Base-by-base conservation (phyloP, 2,113 vertebrate genomes). In the Turnix velox region DNA sequence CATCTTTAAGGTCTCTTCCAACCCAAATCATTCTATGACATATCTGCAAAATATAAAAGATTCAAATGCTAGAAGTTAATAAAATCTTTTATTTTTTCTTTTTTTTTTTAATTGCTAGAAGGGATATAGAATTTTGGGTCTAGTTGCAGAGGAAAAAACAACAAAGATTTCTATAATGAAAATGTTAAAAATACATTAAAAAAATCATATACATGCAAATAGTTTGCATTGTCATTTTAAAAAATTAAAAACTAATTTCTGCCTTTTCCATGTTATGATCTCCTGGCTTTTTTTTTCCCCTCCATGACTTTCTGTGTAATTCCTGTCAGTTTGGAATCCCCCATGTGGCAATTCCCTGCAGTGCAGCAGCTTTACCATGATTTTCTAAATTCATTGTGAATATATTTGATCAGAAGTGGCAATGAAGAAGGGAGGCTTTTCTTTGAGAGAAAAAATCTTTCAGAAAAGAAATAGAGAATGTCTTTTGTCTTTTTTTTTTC, bases 341-440 rank as follows among this genome's bases (percentile, higher is more conserved):
- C 93, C 93, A 62, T 62, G 94, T 94, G 94, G 96, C 82, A 88
- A 45, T 55, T 92, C 83, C 83, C 93, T 78, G 96, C 83, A 94
- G 93, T 88, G 90, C 94, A 96, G 20, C 83, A 20, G 6, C 62
- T 14, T 54, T 3, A 0, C 58, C 20, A 9, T 4, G 1, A 17
- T 54, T 62, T 45, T 16, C 28, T 6, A 6, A 31, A 30, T 61
- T 78, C 39, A 4, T 72, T 9, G 1, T 20, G 35, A 28, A 43
- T 40, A 1, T 4, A 7, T 59, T 78, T 3, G 16, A 13, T 31
- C 43, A 61, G 52, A 22, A 84, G 45, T 17, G 24, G 40, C 45
- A 27, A 31, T 18, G 52, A 40, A 51, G 16, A 54, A 25, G 30
- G 58, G 43, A 40, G n/a, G 20, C 9, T 66, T 37, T 31, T 24